These are phyloP conservation scores for Aquatica leii DNA, from an alignment of 2,888 invertebrate genomes.

Conservation along the genomic window DNA sequence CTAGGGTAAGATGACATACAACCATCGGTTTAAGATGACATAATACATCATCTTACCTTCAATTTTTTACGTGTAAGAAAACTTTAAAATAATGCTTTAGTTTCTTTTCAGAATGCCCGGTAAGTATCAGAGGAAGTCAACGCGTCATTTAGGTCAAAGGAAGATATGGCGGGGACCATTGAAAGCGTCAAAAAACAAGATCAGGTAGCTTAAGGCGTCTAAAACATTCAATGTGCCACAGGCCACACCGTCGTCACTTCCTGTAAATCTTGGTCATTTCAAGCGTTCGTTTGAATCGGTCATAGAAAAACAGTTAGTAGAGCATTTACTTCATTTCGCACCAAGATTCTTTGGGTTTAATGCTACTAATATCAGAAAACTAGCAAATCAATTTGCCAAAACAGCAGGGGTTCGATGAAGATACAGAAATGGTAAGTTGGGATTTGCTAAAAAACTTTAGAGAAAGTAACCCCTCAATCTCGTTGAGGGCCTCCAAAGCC, in stretches of 20 bases:
- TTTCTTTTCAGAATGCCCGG: slow-evolving; percentile 4
- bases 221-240: slow-evolving; percentile 2
- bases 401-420: neutral
- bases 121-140: neutral
- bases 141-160: neutral
- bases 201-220: slow-evolving; percentile 20
- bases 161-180: neutral
- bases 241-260: neutral
- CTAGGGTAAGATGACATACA: too few species aligned
- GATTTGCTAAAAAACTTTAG: slow-evolving; percentile 27
- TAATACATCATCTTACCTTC: neutral
- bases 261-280: slow-evolving; percentile 13
- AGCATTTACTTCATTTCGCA: neutral
- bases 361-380: neutral
- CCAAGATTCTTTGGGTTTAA: neutral
- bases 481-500: slow-evolving; percentile 33
- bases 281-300: slow-evolving; percentile 34
- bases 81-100: neutral
- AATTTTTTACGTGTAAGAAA: neutral
- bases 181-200: slow-evolving; percentile 12
- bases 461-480: slow-evolving; percentile 29
- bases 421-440: slow-evolving; percentile 6
- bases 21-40: neutral
- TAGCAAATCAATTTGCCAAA: neutral
- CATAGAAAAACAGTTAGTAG: slow-evolving; percentile 6